These are phyloP conservation scores for Nowickia ferox DNA, from an alignment of 2,888 invertebrate genomes.

Conservation along the genomic window DNA sequence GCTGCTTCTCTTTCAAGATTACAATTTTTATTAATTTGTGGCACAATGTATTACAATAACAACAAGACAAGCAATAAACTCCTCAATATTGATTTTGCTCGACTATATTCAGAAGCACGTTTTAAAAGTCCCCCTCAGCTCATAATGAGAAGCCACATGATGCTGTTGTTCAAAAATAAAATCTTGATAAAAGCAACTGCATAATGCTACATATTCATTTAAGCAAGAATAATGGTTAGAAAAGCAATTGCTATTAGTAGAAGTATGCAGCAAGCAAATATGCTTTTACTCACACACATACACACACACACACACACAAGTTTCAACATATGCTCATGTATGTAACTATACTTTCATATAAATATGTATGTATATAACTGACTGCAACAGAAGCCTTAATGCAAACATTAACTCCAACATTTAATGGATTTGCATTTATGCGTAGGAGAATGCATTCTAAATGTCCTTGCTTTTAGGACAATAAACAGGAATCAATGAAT, in stretches of 20 bases:
- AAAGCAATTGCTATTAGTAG: conserved; percentile 13
- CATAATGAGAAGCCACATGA: neutral
- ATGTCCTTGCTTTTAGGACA: conserved; percentile 5
- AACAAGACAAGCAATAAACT: conserved; percentile 15
- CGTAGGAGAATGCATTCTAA: neutral
- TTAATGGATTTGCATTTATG: conserved; percentile 1
- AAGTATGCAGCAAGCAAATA: neutral
- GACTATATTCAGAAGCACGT: conserved; percentile 21
- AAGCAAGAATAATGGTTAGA: neutral
- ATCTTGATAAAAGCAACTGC: conserved; percentile 24
- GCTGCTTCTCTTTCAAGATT: neutral
- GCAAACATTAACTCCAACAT: conserved; percentile 29
- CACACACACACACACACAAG: conserved; percentile 10
- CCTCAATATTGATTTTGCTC: conserved; percentile 22
- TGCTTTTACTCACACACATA: neutral
- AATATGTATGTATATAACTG: conserved; percentile 8
- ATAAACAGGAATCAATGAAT: conserved; percentile 33
- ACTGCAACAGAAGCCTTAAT: conserved; percentile 6
- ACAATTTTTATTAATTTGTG: neutral
- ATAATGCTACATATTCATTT: conserved; percentile 40
- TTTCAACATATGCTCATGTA: neutral
- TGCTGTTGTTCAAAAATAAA: neutral
- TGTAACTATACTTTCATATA: conserved; percentile 3
- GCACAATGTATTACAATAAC: neutral
- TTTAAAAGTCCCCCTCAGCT: neutral